Evolutionary conservation across 2,113 vertebrate species (phyloP), one percentile per base, ranked within the genome.

Genomic region (Athene cunicularia): DNA sequence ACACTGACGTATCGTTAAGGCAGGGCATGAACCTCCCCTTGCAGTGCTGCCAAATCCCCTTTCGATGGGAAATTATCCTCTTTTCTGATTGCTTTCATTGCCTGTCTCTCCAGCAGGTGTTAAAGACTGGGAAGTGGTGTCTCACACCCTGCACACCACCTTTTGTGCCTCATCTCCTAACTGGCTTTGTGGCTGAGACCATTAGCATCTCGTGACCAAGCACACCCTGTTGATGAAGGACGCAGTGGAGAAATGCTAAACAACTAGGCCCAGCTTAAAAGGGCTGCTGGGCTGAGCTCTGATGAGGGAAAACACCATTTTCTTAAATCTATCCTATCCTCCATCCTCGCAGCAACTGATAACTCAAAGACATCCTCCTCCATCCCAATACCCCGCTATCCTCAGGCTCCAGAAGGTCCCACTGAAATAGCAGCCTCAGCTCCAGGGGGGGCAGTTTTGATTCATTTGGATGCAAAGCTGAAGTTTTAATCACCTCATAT

Each of bases 371-470:
- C 16, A 52, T 14, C 30, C 13, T 64, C 41, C 49, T 9, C 24
- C 35, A 64, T 13, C 32, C 47, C 41, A 33, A 21, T 5, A 50
- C 18, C 6, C 6, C 0, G 0, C 19, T 5, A 0, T 16, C 15
- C 33, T 76, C 53, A 56, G 66, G 63, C 19, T 18, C 15, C 8
- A 82, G 22, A 71, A 80, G 32, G 11, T 67, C 27, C 18, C 33
- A 41, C n/a, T 43, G 64, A 77, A 88, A 86, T 6, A 47, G 49
- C 33, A 90, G 86, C 8, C 24, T 4, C 8, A 28, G 53, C 12
- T 30, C 17, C 2, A 4, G 11, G 18, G 81, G 47, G 47, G 26
- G 8, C 8, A 12, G 12, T 63, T 86, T 85, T 88, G 49, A 50
- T 50, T 91, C 18, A 49, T 60, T 20, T 33, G 30, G n/a, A 82